These are phyloP conservation scores for Nothobranchius furzeri DNA, from an alignment of 2,113 vertebrate genomes.

Conservation along the genomic window DNA sequence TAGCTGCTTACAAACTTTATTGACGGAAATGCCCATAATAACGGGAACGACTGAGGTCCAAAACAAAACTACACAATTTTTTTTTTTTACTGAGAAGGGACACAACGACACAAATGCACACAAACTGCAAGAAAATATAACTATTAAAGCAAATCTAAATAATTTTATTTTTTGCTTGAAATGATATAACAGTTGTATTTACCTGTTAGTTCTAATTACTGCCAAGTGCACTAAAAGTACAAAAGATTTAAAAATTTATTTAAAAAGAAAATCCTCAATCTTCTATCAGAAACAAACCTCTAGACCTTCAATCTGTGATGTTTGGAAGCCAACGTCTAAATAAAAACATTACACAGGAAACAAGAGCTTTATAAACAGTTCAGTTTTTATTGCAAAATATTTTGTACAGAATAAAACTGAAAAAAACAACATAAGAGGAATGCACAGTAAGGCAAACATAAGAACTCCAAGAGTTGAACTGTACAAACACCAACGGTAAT, in stretches of 20 bases:
- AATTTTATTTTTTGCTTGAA: too few relatives aligned
- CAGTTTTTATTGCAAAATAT: conserved; percentile 87
- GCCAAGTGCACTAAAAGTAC: too few relatives aligned
- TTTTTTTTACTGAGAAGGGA: background rate
- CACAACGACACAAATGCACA: background rate
- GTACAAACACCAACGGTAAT: conserved; percentile 79
- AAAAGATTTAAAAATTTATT: too few relatives aligned
- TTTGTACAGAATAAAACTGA: conserved; percentile 83
- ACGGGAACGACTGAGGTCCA: background rate
- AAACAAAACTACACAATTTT: background rate
- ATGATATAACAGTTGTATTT: too few relatives aligned
- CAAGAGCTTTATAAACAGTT: conserved; percentile 78
- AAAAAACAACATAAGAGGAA: conserved; percentile 69
- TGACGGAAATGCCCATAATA: background rate
- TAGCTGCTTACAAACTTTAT: too few relatives aligned
- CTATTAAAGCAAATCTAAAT: too few relatives aligned
- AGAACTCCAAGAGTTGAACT: conserved; percentile 76
- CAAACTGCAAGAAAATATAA: too few relatives aligned
- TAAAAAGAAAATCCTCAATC: too few relatives aligned
- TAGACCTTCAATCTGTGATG: too few relatives aligned
- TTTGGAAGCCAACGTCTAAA: too few relatives aligned
- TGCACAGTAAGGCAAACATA: conserved; percentile 84
- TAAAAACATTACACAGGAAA: background rate
- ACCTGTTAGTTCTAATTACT: too few relatives aligned
- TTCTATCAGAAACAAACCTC: too few relatives aligned